These are phyloP conservation scores for Neopelma chrysocephalum DNA, from an alignment of 2,797 vertebrate species.

Conservation along the genomic window DNA sequence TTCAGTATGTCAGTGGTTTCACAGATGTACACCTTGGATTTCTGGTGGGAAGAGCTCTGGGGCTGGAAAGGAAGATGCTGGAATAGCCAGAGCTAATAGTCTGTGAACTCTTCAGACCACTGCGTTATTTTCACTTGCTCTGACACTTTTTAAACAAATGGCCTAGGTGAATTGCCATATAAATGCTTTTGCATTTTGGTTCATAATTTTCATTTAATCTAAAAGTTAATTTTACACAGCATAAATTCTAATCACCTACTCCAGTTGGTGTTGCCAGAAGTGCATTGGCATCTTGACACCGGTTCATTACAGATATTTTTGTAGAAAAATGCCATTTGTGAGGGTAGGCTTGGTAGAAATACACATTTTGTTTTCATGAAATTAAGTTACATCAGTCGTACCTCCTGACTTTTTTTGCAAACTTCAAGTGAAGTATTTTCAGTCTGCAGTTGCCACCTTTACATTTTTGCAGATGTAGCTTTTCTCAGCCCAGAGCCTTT, in stretches of 20 bases:
- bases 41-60: background rate
- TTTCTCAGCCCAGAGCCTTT: background rate
- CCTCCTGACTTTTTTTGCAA: background rate
- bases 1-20: background rate
- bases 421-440: background rate
- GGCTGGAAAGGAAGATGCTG: background rate
- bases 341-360: background rate
- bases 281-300: background rate
- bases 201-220: conserved; percentile 37
- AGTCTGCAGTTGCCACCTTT: background rate
- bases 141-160: background rate
- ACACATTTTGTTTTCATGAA: background rate
- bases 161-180: background rate
- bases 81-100: background rate
- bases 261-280: conserved; percentile 30
- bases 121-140: background rate
- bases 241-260: conserved; percentile 53
- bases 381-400: background rate
- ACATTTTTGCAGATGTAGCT: background rate
- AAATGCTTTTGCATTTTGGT: conserved; percentile 23
- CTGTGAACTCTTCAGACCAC: background rate
- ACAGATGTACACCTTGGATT: fast-evolving
- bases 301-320: background rate
- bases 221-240: conserved; percentile 62
- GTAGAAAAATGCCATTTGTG: background rate